Evolutionary conservation across 2,113 vertebrate genomes (phyloP), one percentile per base, ranked within the genome.

Genomic region (Ictalurus punctatus): DNA sequence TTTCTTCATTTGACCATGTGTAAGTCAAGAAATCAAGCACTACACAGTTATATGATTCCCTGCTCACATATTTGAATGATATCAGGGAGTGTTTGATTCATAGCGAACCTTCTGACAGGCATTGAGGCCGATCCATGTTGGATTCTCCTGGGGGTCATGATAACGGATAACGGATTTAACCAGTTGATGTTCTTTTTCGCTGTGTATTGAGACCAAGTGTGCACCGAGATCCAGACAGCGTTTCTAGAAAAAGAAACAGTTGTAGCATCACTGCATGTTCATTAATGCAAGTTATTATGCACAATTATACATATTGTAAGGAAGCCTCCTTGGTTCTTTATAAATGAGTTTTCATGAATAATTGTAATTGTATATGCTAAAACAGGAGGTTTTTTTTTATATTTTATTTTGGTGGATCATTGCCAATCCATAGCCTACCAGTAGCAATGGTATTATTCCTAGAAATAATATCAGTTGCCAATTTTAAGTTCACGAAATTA

Each of bases 151-250:
- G 16, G 21, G 61, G 78, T 82, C 86, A 14, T 82, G n/a, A 63
- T 16, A 27, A 25, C 83, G 67, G 25, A 88, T 71, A 6, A 89
- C 58, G 1, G 40, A 48, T 34, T 85, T 85, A 7, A 89, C n/a
- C 56, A 85, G 13, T n/a, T 79, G 37, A 40, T 85, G 54, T 37
- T 89, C 87, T 37, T 63, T 27, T 21, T 89, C 71, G 8, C 44
- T 85, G 83, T 79, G 87, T 37, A 67, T 52, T 17, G 87, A 85
- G 69, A 48, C 44, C 83, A 89, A 54, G 44, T 89, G 25, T 65
- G 52, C 87, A 12, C 27, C 59, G 4, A 79, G 56, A 12, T 54
- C n/a, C 12, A 67, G 0, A 73, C 87, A 88, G 48, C n/a, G 25
- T 30, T 2, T 21, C 87, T 88, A 48, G 27, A 69, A 37, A 34